phyloP scores from a whole-genome alignment of 2,888 invertebrate species.

The Meiosimyza platycephala region DNA sequence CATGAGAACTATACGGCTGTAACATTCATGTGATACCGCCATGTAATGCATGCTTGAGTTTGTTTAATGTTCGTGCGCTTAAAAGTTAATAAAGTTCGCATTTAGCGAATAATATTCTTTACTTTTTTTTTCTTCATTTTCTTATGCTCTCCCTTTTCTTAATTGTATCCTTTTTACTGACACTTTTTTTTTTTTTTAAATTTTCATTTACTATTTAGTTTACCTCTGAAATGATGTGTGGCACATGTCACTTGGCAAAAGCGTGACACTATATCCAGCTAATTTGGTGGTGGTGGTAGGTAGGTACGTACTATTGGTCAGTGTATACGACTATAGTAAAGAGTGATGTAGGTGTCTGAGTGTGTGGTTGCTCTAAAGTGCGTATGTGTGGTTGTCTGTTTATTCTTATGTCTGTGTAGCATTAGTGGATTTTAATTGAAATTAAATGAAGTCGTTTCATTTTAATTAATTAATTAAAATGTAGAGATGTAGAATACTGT shows the following conservation, averaged over 20 bases:
- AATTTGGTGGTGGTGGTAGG: neutral
- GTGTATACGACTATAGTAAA: neutral
- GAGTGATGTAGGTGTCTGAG: neutral
- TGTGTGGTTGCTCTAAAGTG: neutral
- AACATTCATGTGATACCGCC: constrained; percentile 8
- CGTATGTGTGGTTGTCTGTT: neutral
- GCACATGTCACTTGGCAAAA: constrained; percentile 5
- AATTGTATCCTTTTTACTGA: neutral
- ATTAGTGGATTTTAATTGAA: constrained; percentile 30
- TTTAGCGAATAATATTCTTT: constrained; percentile 20
- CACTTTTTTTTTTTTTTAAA: neutral
- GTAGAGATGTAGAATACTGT: constrained; percentile 13
- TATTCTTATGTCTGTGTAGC: neutral
- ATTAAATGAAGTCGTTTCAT: constrained; percentile 37
- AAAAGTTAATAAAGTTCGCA: constrained; percentile 40
- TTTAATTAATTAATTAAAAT: constrained; percentile 39
- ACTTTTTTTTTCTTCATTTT: neutral
- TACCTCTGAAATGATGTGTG: neutral
- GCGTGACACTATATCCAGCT: neutral
- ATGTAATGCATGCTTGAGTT: constrained; percentile 33
- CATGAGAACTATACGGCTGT: too few species aligned
- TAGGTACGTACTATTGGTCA: neutral
- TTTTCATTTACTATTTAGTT: neutral
- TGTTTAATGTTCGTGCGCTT: constrained; percentile 42
- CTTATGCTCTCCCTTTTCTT: neutral